These are phyloP conservation scores for Beris morrisii DNA, from an alignment of 2,888 invertebrate species.

Conservation along the genomic window DNA sequence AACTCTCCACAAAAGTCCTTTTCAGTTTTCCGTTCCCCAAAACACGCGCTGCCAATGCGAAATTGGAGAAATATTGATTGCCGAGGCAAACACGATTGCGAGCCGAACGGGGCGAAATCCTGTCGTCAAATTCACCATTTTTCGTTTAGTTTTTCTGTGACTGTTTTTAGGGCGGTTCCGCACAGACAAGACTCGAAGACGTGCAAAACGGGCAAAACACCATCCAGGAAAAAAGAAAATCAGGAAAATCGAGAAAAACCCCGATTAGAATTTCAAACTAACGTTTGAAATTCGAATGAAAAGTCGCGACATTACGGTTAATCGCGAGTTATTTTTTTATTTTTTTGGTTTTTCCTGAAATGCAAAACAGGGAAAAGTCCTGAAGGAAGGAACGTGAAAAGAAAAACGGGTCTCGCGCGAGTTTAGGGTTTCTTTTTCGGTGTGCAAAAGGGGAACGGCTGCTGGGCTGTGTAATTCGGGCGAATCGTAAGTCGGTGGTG, in stretches of 20 bases:
- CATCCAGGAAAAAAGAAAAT: conserved; percentile 21
- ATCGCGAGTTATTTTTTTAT: neutral
- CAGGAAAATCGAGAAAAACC: neutral
- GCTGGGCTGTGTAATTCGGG: conserved; percentile 21
- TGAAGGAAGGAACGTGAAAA: conserved; percentile 6
- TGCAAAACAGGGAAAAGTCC: conserved; percentile 3
- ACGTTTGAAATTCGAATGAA: neutral
- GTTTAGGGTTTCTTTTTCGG: too few relatives aligned
- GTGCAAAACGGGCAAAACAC: conserved; percentile 42
- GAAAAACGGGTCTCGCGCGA: conserved; percentile 1
- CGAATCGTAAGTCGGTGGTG: conserved; percentile 2
- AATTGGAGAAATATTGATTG: conserved; percentile 41
- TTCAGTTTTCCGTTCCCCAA: neutral
- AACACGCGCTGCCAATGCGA: neutral
- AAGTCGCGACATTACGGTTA: neutral
- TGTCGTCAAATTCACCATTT: conserved; percentile 52
- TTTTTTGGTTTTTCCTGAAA: neutral
- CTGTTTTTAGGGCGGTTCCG: conserved; percentile 58
- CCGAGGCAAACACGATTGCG: conserved; percentile 32
- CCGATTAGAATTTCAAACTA: neutral
- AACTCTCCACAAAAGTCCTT: neutral
- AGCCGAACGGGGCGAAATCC: conserved; percentile 33
- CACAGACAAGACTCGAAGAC: conserved; percentile 52
- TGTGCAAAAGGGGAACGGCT: too few relatives aligned
- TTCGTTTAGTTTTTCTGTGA: conserved; percentile 57